Percentiles rank a stretch among this genome's conserved stretches.
Conservation (phyloP, 2,888 invertebrate genomes). For the Eupithecia inturbata region DNA sequence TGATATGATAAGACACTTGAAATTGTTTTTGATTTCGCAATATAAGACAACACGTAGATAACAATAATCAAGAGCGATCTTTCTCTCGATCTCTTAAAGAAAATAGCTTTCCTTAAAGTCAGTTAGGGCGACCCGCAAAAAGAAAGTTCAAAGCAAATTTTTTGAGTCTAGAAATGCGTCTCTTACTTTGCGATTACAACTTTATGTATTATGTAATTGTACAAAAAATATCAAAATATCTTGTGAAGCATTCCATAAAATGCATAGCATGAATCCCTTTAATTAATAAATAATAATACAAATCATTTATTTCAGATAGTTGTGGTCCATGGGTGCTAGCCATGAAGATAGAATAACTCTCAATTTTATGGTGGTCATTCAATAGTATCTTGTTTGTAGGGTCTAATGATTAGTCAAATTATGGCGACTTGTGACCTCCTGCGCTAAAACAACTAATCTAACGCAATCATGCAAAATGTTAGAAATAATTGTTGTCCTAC, state of each 20-base stretch:
- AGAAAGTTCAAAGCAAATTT: neutral
- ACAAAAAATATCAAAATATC: too few relatives aligned
- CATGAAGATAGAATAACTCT: neutral
- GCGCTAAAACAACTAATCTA: constrained; percentile 29
- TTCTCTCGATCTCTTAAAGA: too few relatives aligned
- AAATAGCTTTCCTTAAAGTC: neutral
- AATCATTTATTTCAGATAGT: too few relatives aligned
- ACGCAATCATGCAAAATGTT: constrained; percentile 41
- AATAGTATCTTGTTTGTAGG: neutral
- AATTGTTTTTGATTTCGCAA: neutral
- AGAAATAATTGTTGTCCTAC: constrained; percentile 56
- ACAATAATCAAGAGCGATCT: neutral
- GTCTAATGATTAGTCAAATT: neutral
- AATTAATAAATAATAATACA: too few relatives aligned
- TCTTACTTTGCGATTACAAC: neutral
- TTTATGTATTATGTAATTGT: too few relatives aligned
- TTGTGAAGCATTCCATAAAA: neutral
- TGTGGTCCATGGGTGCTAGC: too few relatives aligned
- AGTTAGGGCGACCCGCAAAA: neutral
- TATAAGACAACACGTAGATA: neutral
- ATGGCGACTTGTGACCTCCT: neutral
- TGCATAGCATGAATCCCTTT: neutral
- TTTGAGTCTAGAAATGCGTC: neutral
- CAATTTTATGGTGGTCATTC: neutral
- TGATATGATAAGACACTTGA: neutral